Conservation (phyloP, 1,140 invertebrate species). For the Sinella curviseta region DNA sequence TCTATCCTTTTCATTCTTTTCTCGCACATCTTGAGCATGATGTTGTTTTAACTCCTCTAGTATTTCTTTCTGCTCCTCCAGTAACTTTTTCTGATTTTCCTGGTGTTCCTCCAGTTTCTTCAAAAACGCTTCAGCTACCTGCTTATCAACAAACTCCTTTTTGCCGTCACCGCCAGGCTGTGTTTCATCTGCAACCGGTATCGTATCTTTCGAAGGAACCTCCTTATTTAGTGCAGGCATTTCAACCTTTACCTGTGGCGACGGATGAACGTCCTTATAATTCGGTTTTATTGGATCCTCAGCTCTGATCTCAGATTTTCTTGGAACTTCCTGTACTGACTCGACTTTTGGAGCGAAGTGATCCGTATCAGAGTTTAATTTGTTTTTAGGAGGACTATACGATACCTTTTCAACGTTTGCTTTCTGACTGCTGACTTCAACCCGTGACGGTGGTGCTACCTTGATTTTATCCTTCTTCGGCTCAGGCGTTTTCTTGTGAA, state of each 20-base stretch:
- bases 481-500: not conserved
- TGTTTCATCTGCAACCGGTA: not conserved
- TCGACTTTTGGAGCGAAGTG: too few species aligned
- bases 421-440: not conserved
- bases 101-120: conserved; percentile 61
- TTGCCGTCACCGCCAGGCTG: conserved; percentile 22
- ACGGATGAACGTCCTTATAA: too few species aligned
- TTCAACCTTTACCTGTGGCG: not conserved
- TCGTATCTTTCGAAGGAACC: not conserved
- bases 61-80: conserved; percentile 60
- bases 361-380: too few species aligned
- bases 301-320: too few species aligned
- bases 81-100: conserved; percentile 56
- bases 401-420: too few species aligned
- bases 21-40: conserved; percentile 47
- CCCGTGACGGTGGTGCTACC: not conserved
- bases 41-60: conserved; percentile 60
- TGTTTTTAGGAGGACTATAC: too few species aligned
- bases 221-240: conserved; percentile 26
- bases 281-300: too few species aligned
- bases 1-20: not conserved
- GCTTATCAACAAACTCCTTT: conserved; percentile 37
- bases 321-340: too few species aligned
- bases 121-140: conserved; percentile 56
- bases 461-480: conserved; percentile 6